Conservation (phyloP, 2,888 invertebrate species). For the Elgonia sp. region DNA sequence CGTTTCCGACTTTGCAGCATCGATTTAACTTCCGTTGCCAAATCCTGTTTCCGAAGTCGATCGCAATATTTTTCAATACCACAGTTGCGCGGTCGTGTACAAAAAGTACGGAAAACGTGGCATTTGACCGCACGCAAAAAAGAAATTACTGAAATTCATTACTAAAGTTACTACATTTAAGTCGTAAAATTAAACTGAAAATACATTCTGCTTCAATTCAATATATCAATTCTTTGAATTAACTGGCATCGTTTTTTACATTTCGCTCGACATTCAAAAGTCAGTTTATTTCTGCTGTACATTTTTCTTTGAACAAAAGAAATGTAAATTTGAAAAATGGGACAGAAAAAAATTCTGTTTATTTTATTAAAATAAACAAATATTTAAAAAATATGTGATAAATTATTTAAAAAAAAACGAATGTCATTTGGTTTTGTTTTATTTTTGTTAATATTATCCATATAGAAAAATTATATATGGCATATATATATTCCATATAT, state of each 20-base stretch:
- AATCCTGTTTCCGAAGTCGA: conserved; percentile 76
- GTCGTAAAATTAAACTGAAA: background rate
- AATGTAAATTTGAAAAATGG: no score
- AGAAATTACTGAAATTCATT: conserved; percentile 61
- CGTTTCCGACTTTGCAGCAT: conserved; percentile 74
- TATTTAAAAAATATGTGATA: no score
- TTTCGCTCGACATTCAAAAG: no score
- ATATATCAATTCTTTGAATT: conserved; percentile 1
- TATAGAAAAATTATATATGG: no score
- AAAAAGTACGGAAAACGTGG: conserved; percentile 71
- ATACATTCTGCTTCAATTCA: background rate
- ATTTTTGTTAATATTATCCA: no score
- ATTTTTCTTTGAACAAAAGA: no score
- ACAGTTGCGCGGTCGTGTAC: conserved; percentile 68
- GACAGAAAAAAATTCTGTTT: no score
- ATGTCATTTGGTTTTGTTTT: no score
- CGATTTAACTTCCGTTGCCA: conserved; percentile 76
- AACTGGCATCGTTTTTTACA: background rate
- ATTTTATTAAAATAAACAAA: no score
- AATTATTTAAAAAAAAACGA: no score
- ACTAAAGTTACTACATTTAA: conserved; percentile 39
- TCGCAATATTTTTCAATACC: conserved; percentile 75
- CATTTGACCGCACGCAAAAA: conserved; percentile 61
- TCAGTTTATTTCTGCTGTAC: no score
- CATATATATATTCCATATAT: no score